Evolutionary conservation across 1,140 invertebrate species (phyloP), one percentile per base, ranked within the genome.

Genomic region (Elymnias hypermnestra): DNA sequence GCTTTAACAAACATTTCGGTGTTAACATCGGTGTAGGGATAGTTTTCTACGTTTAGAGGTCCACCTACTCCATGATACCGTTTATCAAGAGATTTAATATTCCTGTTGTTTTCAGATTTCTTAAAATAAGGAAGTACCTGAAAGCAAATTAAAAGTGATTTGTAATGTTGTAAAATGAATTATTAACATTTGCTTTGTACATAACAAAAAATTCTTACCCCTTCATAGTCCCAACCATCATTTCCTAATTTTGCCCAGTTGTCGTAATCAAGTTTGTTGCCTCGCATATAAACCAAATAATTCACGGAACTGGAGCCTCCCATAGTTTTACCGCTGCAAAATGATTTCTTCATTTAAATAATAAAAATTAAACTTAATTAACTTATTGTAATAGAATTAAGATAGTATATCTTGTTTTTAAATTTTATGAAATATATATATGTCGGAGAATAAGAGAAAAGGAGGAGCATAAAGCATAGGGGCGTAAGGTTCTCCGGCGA

Each of bases 261-360:
- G 63, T 95, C 91, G 62, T 93, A 95, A 72, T 95, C 94, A 12
- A 75, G 64, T 39, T 87, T 89, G 78, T 94, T 93, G 5, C 94
- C 94, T 54, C 94, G 86, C 5, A 94, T 91, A 66, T 95, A 94
- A 7, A 94, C 91, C 89, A 95, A 91, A 45, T 92, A 93, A 77
- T 95, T 95, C 7, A 94, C 87, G 1, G 90, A 88, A 46, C 92
- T 93, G 1, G 91, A 91, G 3, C 94, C 94, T 4, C 94, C 94
- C 68, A 92, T 76, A 6, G 86, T 83, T 72, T 88, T 89, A n/a
- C 89, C 89, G 50, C 84, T 87, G 26, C 10, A 29, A 29, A 12
- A 29, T 5, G 10, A 26, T n/a, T n/a, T n/a, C 3, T 26, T 25
- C 2, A 8, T 2, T 25, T 25, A 8, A 4, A 5, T 12, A 1